These are phyloP conservation scores for Nineta flava DNA, from an alignment of 2,888 invertebrate species.

Conservation along the genomic window DNA sequence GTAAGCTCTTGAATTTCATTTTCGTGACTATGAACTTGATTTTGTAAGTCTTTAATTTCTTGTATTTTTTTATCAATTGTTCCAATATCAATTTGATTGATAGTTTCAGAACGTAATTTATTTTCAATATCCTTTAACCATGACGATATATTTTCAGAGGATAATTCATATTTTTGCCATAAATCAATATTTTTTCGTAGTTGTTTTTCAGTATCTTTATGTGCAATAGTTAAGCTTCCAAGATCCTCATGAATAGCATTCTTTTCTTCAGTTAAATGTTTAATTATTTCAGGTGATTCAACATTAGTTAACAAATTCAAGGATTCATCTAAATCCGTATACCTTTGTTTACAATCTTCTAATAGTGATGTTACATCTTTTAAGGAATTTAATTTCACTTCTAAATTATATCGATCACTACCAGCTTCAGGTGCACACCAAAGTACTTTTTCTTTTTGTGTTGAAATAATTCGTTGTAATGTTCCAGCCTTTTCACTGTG, in stretches of 20 bases:
- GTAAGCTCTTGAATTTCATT: slow-evolving; percentile 49
- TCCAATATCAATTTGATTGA: slow-evolving; percentile 49
- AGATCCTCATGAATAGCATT: slow-evolving; percentile 55
- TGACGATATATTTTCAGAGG: slow-evolving; percentile 54
- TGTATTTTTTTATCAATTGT: slow-evolving; percentile 51
- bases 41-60: slow-evolving; percentile 45
- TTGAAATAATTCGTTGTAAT: slow-evolving; percentile 62
- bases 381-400: slow-evolving; percentile 73
- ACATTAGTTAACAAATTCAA: slow-evolving; percentile 54
- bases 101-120: slow-evolving; percentile 54
- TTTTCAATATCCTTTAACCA: slow-evolving; percentile 72
- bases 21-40: slow-evolving; percentile 46
- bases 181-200: slow-evolving; percentile 54
- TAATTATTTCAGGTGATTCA: slow-evolving; percentile 52
- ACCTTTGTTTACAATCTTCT: slow-evolving; percentile 49
- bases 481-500: slow-evolving; percentile 72
- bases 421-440: slow-evolving; percentile 85
- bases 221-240: slow-evolving; percentile 49
- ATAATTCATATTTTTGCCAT: slow-evolving; percentile 67
- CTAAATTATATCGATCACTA: slow-evolving; percentile 82
- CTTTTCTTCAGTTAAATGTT: slow-evolving; percentile 49
- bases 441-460: slow-evolving; percentile 71
- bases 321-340: slow-evolving; percentile 52
- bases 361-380: slow-evolving; percentile 59
- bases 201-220: slow-evolving; percentile 47